Conservation (phyloP, 2,113 vertebrate genomes). For the Scolopax mira region DNA sequence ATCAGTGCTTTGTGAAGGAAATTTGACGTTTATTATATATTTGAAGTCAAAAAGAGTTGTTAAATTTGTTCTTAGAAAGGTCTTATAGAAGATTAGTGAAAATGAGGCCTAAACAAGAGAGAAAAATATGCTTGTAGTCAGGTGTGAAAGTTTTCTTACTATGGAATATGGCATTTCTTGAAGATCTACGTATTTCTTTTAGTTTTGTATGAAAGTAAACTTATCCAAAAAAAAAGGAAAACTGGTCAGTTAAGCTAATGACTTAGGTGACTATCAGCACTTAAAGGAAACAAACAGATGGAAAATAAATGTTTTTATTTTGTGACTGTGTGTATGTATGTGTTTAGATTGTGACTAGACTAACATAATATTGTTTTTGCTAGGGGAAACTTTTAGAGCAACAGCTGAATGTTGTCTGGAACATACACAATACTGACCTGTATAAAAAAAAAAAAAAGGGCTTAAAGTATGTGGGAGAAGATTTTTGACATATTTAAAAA, state of each 20-base stretch:
- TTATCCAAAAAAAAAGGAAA: background rate
- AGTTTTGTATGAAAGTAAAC: background rate
- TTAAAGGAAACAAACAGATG: background rate
- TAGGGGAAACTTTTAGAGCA: background rate
- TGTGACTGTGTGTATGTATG: background rate
- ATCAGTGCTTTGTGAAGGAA: background rate
- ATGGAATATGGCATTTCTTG: background rate
- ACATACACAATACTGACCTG: background rate
- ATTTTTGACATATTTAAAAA: background rate
- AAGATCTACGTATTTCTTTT: background rate
- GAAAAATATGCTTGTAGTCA: background rate
- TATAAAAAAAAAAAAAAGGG: background rate
- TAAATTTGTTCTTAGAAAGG: background rate
- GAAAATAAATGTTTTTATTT: background rate
- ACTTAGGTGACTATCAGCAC: background rate
- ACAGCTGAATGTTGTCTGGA: background rate
- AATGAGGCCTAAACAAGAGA: background rate
- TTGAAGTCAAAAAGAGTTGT: background rate
- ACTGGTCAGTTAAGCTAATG: background rate
- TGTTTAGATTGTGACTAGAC: background rate
- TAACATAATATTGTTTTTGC: background rate
- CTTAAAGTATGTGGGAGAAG: background rate
- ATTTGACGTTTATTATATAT: background rate
- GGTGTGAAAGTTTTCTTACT: background rate
- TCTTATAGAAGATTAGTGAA: background rate